phyloP scores from a whole-genome alignment of 2,113 vertebrate species.

The Prunella himalayana region DNA sequence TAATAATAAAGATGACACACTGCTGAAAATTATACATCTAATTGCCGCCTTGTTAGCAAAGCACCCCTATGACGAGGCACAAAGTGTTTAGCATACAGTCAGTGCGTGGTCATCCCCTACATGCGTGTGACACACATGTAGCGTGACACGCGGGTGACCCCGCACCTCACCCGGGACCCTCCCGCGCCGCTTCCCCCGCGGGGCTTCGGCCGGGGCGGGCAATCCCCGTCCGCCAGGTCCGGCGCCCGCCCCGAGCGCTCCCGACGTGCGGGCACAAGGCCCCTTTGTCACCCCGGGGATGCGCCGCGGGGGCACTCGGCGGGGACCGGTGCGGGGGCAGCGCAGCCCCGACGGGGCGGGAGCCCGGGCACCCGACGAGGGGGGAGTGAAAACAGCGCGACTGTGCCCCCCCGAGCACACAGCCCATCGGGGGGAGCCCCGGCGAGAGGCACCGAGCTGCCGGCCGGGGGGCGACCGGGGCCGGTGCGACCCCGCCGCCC shows the following conservation, averaged over 20 bases:
- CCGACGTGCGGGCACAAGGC: neutral
- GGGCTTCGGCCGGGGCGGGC: neutral
- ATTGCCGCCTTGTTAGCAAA: conserved; percentile 49
- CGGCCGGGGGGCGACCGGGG: neutral
- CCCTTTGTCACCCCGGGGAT: conserved; percentile 17
- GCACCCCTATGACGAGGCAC: conserved; percentile 47
- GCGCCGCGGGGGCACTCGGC: neutral
- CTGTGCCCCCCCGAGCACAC: neutral
- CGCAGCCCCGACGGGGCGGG: neutral
- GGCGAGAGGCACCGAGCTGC: neutral
- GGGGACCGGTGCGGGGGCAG: neutral
- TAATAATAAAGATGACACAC: conserved; percentile 62
- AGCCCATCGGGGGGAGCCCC: neutral
- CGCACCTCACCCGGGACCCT: neutral
- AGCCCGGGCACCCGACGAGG: neutral
- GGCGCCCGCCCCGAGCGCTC: neutral
- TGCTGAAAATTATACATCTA: conserved; percentile 56
- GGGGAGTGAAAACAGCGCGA: neutral
- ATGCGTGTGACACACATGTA: conserved; percentile 28
- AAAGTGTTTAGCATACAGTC: conserved; percentile 17
- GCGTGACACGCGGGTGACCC: neutral
- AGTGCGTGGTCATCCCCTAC: neutral
- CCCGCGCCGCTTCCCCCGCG: neutral
- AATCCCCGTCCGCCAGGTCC: neutral
- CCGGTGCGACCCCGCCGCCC: neutral